Conservation (phyloP, 1,140 invertebrate genomes). For the Lysiphlebus fabarum region DNA sequence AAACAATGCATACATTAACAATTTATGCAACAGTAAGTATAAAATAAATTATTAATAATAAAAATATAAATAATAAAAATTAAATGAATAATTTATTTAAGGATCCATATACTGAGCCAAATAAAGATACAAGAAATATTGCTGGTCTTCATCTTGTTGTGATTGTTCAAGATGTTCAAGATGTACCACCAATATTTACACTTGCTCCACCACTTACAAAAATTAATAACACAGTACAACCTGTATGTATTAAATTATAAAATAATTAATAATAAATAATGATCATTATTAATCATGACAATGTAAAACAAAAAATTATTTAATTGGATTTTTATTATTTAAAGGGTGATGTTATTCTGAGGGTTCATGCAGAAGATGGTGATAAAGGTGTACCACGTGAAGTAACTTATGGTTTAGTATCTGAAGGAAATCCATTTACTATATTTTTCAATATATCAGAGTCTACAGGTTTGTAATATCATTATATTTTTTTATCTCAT, state of each 20-base stretch:
- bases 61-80: constrained; percentile 13
- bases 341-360: constrained; percentile 63
- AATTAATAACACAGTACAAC: constrained; percentile 49
- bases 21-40: constrained; percentile 75
- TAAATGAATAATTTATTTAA: constrained; percentile 38
- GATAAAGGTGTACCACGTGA: constrained; percentile 79
- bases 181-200: constrained; percentile 81
- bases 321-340: constrained; percentile 13
- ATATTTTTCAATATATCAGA: constrained; percentile 81
- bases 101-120: constrained; percentile 80
- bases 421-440: constrained; percentile 78
- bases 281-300: background rate
- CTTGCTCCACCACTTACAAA: constrained; percentile 75
- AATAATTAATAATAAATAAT: background rate
- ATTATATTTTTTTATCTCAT: background rate
- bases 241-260: constrained; percentile 33
- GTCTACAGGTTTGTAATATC: constrained; percentile 63
- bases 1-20: constrained; percentile 78
- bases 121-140: constrained; percentile 80
- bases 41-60: constrained; percentile 16
- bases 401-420: constrained; percentile 77
- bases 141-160: constrained; percentile 76
- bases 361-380: constrained; percentile 83
- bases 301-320: constrained; percentile 8
- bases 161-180: constrained; percentile 80